These are phyloP conservation scores for Harpagoxenus sublaevis DNA, from an alignment of 2,888 invertebrate species.

Conservation along the genomic window DNA sequence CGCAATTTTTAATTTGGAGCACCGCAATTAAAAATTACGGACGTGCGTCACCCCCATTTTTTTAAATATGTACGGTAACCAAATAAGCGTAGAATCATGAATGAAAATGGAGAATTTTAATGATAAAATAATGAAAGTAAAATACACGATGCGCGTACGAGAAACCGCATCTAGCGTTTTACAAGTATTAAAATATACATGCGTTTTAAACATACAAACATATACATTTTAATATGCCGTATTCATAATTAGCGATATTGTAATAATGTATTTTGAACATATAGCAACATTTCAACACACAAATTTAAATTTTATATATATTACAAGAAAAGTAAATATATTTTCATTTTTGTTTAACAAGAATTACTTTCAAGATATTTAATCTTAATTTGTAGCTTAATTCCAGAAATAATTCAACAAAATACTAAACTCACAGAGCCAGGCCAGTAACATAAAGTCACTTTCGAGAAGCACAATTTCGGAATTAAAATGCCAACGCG, in stretches of 20 bases:
- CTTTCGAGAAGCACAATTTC: not conserved
- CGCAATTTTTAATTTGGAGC: conserved; percentile 36
- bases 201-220: not conserved
- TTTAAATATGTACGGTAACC: not conserved
- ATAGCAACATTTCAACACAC: not conserved
- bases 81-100: not conserved
- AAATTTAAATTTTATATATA: not conserved
- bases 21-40: conserved; percentile 44
- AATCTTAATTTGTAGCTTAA: not conserved
- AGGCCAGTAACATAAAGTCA: not conserved
- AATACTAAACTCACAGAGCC: not conserved
- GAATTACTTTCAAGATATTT: not conserved
- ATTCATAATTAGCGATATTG: not conserved
- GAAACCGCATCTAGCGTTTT: not conserved
- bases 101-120: conserved; percentile 6
- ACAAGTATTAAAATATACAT: conserved; percentile 2
- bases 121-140: not conserved
- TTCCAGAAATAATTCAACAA: not conserved
- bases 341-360: not conserved
- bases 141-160: not conserved
- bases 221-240: not conserved
- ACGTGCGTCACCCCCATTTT: not conserved
- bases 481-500: not conserved
- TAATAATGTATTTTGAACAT: not conserved
- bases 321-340: no score